A percentile compares a stretch with the other conserved stretches of the same genome.
These are phyloP conservation scores for Zosterops pallidus DNA, from an alignment of 2,113 vertebrate genomes.

Conservation along the genomic window DNA sequence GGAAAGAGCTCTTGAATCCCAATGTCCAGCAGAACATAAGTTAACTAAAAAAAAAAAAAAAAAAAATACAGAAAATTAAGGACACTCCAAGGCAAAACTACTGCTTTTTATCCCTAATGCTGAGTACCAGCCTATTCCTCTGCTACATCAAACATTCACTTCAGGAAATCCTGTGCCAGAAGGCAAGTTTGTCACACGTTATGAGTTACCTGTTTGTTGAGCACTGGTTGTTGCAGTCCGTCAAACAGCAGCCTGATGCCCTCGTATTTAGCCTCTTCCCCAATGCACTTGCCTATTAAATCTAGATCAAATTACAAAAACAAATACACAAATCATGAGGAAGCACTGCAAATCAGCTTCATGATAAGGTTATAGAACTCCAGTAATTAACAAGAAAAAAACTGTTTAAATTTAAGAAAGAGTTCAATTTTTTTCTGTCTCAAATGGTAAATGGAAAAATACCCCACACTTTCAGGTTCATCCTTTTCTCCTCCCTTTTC, in stretches of 20 bases:
- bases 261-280: constrained; percentile 88
- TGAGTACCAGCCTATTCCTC: neutral
- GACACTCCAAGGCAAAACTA: neutral
- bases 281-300: constrained; percentile 84
- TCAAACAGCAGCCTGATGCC: constrained; percentile 90
- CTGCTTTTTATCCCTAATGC: neutral
- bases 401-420: neutral
- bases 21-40: constrained; percentile 91
- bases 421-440: neutral
- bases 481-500: neutral
- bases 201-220: constrained; percentile 91
- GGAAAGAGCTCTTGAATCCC: constrained; percentile 92
- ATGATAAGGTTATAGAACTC: rapidly evolving
- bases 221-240: constrained; percentile 90
- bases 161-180: neutral
- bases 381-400: neutral
- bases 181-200: neutral
- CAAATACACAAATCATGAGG: neutral
- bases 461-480: neutral
- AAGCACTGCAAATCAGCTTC: neutral
- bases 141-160: neutral
- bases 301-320: constrained; percentile 74
- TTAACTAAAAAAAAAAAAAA: constrained; percentile 80
- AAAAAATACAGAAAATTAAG: neutral
- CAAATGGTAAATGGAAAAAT: neutral